A percentile compares a stretch with the other conserved stretches of the same genome.
These are phyloP conservation scores for Hydropsyche betteni DNA, from an alignment of 2,888 invertebrate genomes.

Conservation along the genomic window DNA sequence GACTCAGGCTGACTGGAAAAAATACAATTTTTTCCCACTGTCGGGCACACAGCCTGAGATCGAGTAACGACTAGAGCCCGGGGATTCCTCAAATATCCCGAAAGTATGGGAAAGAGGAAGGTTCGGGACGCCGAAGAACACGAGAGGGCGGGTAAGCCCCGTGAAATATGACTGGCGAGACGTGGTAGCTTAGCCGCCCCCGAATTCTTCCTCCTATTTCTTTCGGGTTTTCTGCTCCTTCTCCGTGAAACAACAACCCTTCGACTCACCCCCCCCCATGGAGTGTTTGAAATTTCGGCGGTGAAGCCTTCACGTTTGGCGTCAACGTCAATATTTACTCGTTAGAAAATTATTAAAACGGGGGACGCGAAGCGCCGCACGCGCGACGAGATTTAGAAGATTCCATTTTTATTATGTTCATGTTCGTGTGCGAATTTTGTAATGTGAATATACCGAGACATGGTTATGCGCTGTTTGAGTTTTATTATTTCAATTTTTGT, in stretches of 20 bases:
- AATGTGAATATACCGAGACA: too few relatives aligned
- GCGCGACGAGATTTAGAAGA: conserved; percentile 20
- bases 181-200: conserved; percentile 47
- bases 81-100: conserved; percentile 37
- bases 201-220: conserved; percentile 25
- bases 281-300: background rate
- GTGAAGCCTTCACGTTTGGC: conserved; percentile 15
- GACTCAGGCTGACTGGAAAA: too few relatives aligned
- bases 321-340: conserved; percentile 35
- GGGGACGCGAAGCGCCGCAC: conserved; percentile 7
- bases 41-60: conserved; percentile 20
- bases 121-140: conserved; percentile 24
- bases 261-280: too few relatives aligned
- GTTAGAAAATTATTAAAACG: conserved; percentile 32
- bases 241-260: conserved; percentile 29
- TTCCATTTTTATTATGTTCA: conserved; percentile 8
- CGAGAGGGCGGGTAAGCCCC: conserved; percentile 46
- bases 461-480: too few relatives aligned
- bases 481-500: too few relatives aligned
- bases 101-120: conserved; percentile 37
- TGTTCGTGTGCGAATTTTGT: background rate
- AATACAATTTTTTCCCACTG: too few relatives aligned
- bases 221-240: conserved; percentile 3
- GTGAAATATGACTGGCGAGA: conserved; percentile 50
- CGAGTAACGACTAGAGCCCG: conserved; percentile 43